phyloP scores from a whole-genome alignment of 2,888 invertebrate genomes.

The Acanthosepion pharaonis region DNA sequence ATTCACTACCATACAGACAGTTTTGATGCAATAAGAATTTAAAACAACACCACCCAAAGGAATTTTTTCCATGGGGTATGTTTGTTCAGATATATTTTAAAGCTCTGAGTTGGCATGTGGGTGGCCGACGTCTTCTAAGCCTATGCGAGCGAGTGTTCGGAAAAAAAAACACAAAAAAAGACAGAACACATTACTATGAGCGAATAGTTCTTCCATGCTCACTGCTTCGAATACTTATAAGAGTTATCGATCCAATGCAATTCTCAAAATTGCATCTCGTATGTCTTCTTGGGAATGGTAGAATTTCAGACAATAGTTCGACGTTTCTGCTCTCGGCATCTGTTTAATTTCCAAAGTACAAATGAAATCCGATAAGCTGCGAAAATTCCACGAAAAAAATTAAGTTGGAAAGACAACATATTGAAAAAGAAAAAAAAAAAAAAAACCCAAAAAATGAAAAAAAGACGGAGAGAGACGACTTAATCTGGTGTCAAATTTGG shows the following conservation, averaged over 20 bases:
- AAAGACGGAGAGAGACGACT: not conserved
- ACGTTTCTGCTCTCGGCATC: not conserved
- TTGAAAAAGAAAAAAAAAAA: not conserved
- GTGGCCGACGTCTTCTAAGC: too few species aligned
- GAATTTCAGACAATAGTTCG: not conserved
- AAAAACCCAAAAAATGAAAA: not conserved
- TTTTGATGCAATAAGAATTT: too few species aligned
- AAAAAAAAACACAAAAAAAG: too few species aligned
- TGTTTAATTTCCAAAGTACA: not conserved
- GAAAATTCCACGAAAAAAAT: not conserved
- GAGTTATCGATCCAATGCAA: not conserved
- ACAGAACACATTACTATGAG: too few species aligned
- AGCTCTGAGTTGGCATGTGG: too few species aligned
- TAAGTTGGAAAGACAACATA: not conserved
- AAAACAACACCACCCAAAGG: too few species aligned
- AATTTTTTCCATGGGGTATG: too few species aligned
- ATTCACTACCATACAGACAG: too few species aligned
- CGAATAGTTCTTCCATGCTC: not conserved
- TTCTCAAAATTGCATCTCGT: not conserved
- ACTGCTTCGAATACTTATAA: not conserved
- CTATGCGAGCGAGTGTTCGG: not conserved
- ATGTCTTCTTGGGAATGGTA: not conserved
- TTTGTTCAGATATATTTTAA: too few species aligned
- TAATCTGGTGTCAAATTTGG: too few species aligned
- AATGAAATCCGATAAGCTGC: conserved; percentile 15